phyloP scores from a whole-genome alignment of 2,888 invertebrate species.

The Parnassius apollo region DNA sequence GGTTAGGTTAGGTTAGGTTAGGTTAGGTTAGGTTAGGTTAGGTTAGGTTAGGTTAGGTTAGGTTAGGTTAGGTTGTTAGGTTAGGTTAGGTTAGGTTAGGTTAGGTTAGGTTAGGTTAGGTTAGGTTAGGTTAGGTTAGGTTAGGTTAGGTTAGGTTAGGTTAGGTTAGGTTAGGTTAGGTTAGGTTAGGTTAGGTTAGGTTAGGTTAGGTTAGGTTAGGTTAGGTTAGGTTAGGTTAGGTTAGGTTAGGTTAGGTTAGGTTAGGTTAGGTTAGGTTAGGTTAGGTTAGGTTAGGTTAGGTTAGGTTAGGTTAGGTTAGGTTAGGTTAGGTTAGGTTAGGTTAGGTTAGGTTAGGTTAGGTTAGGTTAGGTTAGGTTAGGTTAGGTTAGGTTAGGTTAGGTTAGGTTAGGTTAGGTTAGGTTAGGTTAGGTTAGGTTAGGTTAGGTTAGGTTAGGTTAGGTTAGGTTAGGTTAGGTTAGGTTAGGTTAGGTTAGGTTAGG shows the following conservation, averaged over 20 bases:
- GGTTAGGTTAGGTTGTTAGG: constrained; percentile 19
- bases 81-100: too few relatives aligned
- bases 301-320: not conserved
- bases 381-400: not conserved
- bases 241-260: not conserved
- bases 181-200: too few relatives aligned
- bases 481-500: constrained; percentile 33
- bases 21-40: constrained; percentile 33
- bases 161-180: too few relatives aligned
- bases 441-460: constrained; percentile 25
- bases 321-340: not conserved
- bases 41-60: constrained; percentile 34
- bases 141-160: too few relatives aligned
- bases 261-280: not conserved
- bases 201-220: too few relatives aligned
- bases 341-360: not conserved
- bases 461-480: constrained; percentile 35
- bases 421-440: not conserved
- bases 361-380: not conserved
- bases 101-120: too few relatives aligned
- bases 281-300: not conserved
- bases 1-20: constrained; percentile 35
- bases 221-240: not conserved
- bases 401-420: not conserved
- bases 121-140: too few relatives aligned